phyloP scores from a whole-genome alignment of 2,113 vertebrate species.

The Myotis brandtii region DNA sequence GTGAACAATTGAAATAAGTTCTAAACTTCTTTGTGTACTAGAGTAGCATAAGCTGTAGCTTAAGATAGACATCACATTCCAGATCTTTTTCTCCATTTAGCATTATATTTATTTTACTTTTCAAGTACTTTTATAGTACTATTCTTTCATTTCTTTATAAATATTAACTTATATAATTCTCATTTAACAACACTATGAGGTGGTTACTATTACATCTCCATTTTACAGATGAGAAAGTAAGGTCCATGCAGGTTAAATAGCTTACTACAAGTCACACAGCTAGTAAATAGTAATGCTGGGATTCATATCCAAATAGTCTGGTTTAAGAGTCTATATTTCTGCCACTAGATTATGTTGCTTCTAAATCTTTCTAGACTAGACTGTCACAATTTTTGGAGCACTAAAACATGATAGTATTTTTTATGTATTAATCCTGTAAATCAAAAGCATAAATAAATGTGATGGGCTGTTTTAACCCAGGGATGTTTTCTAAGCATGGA shows the following conservation, averaged over 20 bases:
- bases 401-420: neutral
- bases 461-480: neutral
- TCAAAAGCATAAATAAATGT: neutral
- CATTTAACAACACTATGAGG: neutral
- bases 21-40: neutral
- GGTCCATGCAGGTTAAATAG: neutral
- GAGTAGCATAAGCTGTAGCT: neutral
- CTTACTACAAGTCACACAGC: neutral
- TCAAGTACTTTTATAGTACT: neutral
- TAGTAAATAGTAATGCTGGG: neutral
- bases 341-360: neutral
- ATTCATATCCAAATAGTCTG: neutral
- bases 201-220: neutral
- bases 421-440: neutral
- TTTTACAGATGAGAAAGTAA: neutral
- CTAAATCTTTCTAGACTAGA: neutral
- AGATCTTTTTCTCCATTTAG: neutral
- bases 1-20: neutral
- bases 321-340: neutral
- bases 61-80: neutral
- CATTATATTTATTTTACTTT: neutral
- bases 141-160: neutral
- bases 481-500: neutral
- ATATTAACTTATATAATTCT: slow-evolving; percentile 1
- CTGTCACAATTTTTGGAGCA: neutral